These are phyloP conservation scores for Lasius fuliginosus DNA, from an alignment of 2,888 invertebrate genomes.

Conservation along the genomic window DNA sequence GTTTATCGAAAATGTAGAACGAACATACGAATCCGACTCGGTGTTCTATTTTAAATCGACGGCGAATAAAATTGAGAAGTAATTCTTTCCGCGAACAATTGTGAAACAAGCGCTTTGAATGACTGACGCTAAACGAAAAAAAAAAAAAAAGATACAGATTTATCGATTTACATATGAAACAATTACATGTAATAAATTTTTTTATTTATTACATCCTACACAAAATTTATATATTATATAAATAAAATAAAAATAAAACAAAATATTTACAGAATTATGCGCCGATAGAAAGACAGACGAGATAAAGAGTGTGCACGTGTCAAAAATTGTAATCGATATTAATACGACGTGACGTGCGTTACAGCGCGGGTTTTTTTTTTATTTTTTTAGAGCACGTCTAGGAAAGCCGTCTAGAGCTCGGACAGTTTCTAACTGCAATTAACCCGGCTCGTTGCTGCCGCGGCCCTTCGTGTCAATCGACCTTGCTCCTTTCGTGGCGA, in stretches of 20 bases:
- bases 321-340: neutral
- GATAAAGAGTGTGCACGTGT: neutral
- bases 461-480: conserved; percentile 29
- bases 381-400: neutral
- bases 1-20: conserved; percentile 6
- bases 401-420: neutral
- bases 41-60: conserved; percentile 2
- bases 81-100: neutral
- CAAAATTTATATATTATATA: too few species aligned
- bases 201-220: too few species aligned
- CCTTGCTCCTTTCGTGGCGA: conserved; percentile 24
- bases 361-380: neutral
- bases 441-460: neutral
- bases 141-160: neutral
- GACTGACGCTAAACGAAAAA: neutral
- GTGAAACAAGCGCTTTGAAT: neutral
- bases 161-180: neutral
- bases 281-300: neutral
- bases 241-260: too few species aligned
- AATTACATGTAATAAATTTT: neutral
- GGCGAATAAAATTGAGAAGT: neutral
- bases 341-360: neutral
- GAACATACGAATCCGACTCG: neutral
- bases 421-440: conserved; percentile 42
- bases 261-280: neutral